Evolutionary conservation across 2,888 invertebrate species (phyloP).

Genomic region (Lypha dubia): DNA sequence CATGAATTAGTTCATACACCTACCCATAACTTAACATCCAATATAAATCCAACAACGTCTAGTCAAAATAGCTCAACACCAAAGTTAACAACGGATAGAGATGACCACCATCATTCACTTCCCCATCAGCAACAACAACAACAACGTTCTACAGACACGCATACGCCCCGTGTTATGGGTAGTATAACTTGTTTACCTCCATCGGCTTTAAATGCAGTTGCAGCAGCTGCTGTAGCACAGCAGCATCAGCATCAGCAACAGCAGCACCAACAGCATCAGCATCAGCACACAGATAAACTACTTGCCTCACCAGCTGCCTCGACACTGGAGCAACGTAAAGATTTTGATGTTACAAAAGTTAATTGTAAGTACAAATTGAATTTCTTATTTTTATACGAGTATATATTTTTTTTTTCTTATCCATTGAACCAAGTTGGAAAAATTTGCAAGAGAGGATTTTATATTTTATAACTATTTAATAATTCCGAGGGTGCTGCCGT

Average conservation of each 20-base stretch:
- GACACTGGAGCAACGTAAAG: slow-evolving; percentile 74
- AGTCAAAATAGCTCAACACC: slow-evolving; percentile 71
- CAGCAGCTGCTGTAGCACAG: slow-evolving; percentile 67
- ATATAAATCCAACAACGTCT: slow-evolving; percentile 62
- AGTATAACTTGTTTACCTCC: slow-evolving; percentile 80
- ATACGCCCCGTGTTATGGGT: slow-evolving; percentile 77
- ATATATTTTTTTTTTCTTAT: too few relatives aligned
- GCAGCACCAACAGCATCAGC: slow-evolving; percentile 71
- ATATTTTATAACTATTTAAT: too few relatives aligned
- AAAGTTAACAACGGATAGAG: slow-evolving; percentile 74
- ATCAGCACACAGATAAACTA: slow-evolving; percentile 74
- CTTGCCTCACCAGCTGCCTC: slow-evolving; percentile 79
- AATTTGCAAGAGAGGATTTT: background rate
- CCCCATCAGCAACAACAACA: slow-evolving; percentile 72
- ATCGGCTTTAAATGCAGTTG: slow-evolving; percentile 76
- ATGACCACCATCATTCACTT: slow-evolving; percentile 72
- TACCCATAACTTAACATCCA: slow-evolving; percentile 54
- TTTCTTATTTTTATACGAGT: too few relatives aligned
- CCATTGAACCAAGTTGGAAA: slow-evolving; percentile 11
- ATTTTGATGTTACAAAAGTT: slow-evolving; percentile 83
- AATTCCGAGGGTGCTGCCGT: too few relatives aligned
- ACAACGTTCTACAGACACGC: slow-evolving; percentile 72
- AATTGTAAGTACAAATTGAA: slow-evolving; percentile 81
- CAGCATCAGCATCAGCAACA: slow-evolving; percentile 62
- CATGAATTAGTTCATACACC: slow-evolving; percentile 67